phyloP scores from a whole-genome alignment of 2,113 vertebrate species.

The Tonatia bakeri region DNA sequence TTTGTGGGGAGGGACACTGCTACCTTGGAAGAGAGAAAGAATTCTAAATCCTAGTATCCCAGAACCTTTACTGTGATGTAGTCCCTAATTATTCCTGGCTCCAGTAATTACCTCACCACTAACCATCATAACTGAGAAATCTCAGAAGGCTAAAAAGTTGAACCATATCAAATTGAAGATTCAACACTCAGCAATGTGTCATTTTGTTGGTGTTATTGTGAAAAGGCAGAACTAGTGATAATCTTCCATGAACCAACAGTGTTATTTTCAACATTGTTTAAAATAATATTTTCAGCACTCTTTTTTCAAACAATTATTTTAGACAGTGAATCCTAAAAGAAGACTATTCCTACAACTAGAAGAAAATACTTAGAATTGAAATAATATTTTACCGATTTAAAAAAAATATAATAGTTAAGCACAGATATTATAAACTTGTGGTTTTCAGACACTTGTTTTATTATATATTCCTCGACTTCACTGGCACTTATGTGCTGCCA shows the following conservation, averaged over 20 bases:
- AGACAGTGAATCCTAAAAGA: neutral
- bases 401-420: conserved; percentile 4
- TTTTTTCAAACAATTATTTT: neutral
- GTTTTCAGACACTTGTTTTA: neutral
- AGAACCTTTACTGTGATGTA: neutral
- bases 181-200: conserved; percentile 49
- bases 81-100: neutral
- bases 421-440: conserved; percentile 8
- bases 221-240: conserved; percentile 31
- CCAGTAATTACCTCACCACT: conserved; percentile 26
- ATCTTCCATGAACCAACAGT: conserved; percentile 15
- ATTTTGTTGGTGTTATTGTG: conserved; percentile 36
- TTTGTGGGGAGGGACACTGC: neutral
- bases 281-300: neutral
- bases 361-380: neutral
- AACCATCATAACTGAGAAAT: conserved; percentile 5
- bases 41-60: neutral
- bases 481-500: conserved; percentile 26
- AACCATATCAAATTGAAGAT: conserved; percentile 42
- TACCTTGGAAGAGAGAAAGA: neutral
- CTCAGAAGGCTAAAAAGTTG: neutral
- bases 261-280: neutral
- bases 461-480: conserved; percentile 31
- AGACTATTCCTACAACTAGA: neutral
- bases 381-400: neutral